phyloP scores from a whole-genome alignment of 30 jellyfish, hydroid and myxozoan species.

The Calvadosia cruxmelitensis region DNA sequence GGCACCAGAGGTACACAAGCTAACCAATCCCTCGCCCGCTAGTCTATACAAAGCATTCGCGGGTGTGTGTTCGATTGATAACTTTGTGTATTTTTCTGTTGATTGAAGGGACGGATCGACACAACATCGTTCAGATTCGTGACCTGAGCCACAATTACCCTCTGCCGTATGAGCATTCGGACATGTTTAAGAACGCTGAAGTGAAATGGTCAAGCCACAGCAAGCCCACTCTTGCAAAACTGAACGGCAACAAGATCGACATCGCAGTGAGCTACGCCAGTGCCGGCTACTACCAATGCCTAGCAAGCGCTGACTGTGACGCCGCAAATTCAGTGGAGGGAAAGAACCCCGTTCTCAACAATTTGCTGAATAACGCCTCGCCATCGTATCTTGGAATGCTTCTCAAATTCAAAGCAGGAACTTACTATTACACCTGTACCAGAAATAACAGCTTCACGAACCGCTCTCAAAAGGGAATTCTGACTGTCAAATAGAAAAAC shows the following conservation, averaged over 20 bases:
- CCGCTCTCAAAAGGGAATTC: conserved; percentile 55
- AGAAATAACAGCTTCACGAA: conserved; percentile 78
- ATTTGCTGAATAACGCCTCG: conserved; percentile 69
- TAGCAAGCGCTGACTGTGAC: conserved; percentile 23
- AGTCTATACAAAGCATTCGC: no score
- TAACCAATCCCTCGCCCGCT: no score
- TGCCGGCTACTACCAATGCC: conserved; percentile 61
- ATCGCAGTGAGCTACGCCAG: conserved; percentile 57
- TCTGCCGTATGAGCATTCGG: conserved; percentile 51
- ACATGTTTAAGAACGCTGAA: conserved; percentile 46
- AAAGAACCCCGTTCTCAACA: conserved; percentile 27
- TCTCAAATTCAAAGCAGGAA: conserved; percentile 27
- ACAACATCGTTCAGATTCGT: conserved; percentile 47
- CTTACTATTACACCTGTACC: conserved; percentile 68
- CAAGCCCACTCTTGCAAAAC: conserved; percentile 10
- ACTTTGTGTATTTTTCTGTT: no score
- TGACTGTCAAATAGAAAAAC: conserved; percentile 27
- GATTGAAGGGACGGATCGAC: conserved; percentile 72
- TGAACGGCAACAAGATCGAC: conserved; percentile 26
- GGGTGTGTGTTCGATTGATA: no score
- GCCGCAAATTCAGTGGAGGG: conserved; percentile 40
- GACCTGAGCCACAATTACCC: conserved; percentile 70
- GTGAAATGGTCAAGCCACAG: conserved; percentile 23
- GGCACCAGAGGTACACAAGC: conserved; percentile 93
- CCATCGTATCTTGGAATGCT: conserved; percentile 79